These are phyloP conservation scores for Stenchaetothrips biformis DNA, from an alignment of 2,888 invertebrate genomes.

Conservation along the genomic window DNA sequence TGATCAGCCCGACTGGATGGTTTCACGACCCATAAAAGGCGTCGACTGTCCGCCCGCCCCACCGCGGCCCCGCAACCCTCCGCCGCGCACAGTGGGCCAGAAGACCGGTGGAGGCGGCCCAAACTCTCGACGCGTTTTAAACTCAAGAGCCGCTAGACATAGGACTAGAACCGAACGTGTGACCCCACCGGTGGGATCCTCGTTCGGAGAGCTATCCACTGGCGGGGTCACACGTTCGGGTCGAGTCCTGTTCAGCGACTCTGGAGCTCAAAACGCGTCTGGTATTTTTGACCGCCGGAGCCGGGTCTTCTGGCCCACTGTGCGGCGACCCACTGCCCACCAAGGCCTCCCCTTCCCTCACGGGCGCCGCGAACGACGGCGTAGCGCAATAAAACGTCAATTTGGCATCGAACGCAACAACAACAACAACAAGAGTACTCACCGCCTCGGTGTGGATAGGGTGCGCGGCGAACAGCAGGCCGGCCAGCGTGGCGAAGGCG, in stretches of 20 bases:
- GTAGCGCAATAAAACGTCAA: neutral
- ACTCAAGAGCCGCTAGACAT: no score
- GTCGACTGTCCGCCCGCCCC: neutral
- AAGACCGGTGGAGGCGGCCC: neutral
- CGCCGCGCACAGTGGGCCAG: no score
- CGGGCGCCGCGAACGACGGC: neutral
- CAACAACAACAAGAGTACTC: constrained; percentile 48
- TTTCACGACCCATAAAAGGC: constrained; percentile 17
- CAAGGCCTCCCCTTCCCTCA: neutral
- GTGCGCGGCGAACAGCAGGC: constrained; percentile 75
- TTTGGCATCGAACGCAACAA: neutral
- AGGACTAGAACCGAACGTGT: no score
- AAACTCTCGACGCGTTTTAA: no score
- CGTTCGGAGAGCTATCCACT: no score
- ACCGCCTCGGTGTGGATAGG: constrained; percentile 88
- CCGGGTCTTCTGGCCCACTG: neutral
- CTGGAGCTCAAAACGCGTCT: no score
- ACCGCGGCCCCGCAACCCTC: no score
- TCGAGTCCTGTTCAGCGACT: no score
- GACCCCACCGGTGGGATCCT: no score
- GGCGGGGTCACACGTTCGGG: no score
- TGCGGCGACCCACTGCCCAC: neutral
- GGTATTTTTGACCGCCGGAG: neutral
- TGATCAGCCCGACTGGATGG: constrained; percentile 19
- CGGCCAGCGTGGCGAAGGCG: constrained; percentile 66